These are phyloP conservation scores for Panagrolaimus sp. DNA, from an alignment of 1,140 invertebrate genomes.

Conservation along the genomic window DNA sequence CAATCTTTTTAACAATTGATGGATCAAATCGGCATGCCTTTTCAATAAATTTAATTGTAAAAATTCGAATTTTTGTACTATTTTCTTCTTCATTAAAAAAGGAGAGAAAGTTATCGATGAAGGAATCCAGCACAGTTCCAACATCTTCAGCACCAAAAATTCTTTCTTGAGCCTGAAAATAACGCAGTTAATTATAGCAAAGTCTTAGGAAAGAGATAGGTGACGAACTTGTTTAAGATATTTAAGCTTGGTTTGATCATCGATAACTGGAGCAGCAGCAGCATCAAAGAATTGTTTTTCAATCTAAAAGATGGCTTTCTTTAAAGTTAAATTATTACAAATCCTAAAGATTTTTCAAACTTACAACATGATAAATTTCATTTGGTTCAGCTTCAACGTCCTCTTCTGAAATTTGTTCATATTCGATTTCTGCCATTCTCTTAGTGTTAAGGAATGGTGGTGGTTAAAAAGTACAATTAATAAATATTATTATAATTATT, in stretches of 20 bases:
- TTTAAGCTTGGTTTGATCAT: neutral
- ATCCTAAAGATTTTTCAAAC: slow-evolving; percentile 67
- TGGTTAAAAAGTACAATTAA: too few species aligned
- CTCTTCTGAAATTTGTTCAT: slow-evolving; percentile 6
- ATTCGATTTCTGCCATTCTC: slow-evolving; percentile 60
- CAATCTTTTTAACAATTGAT: slow-evolving; percentile 73
- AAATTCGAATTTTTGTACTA: slow-evolving; percentile 75
- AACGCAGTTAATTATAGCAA: too few species aligned
- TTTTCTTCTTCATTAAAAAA: slow-evolving; percentile 74
- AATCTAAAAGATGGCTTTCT: too few species aligned
- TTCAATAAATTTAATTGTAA: slow-evolving; percentile 85
- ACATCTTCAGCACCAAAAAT: slow-evolving; percentile 75
- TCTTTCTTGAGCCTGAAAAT: slow-evolving; percentile 76
- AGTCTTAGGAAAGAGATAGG: neutral
- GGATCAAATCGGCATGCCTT: slow-evolving; percentile 78
- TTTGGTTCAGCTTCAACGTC: neutral
- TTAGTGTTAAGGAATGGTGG: too few species aligned
- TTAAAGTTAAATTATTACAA: slow-evolving; percentile 65
- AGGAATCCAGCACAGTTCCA: slow-evolving; percentile 68
- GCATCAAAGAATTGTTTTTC: neutral
- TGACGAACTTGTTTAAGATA: neutral
- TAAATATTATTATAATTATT: neutral
- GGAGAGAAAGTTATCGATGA: slow-evolving; percentile 72
- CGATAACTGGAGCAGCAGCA: neutral
- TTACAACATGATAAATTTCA: neutral